A percentile compares a stretch with the other conserved stretches of the same genome.
These are phyloP conservation scores for Siderastrea siderea DNA, from an alignment of 92 coral and sea anemone genomes.

Conservation along the genomic window DNA sequence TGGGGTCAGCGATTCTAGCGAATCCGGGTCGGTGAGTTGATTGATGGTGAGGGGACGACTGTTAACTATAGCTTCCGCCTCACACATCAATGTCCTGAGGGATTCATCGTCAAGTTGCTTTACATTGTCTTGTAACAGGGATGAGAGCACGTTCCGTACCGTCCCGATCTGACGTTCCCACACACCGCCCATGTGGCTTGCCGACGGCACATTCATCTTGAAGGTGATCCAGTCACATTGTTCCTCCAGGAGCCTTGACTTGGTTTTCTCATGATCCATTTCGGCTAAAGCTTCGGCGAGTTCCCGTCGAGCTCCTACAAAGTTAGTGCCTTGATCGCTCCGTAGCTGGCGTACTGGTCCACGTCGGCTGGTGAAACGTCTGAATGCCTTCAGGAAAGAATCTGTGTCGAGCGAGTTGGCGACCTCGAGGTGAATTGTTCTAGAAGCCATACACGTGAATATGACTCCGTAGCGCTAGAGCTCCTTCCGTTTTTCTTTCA, in stretches of 20 bases:
- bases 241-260: not conserved
- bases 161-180: conserved; percentile 38
- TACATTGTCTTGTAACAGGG: not conserved
- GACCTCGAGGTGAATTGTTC: conserved; percentile 65
- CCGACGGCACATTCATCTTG: conserved; percentile 47
- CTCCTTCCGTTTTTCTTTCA: conserved; percentile 68
- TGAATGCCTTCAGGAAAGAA: conserved; percentile 56
- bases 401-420: conserved; percentile 67
- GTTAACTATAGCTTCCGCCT: conserved; percentile 46
- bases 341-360: conserved; percentile 54
- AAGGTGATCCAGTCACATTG: conserved; percentile 45
- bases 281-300: conserved; percentile 21
- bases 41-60: conserved; percentile 49
- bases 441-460: conserved; percentile 67
- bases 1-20: conserved; percentile 33
- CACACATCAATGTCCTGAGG: conserved; percentile 53
- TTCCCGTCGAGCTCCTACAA: conserved; percentile 41
- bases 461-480: conserved; percentile 74
- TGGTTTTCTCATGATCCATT: not conserved
- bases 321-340: conserved; percentile 47
- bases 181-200: conserved; percentile 56
- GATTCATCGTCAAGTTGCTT: conserved; percentile 50
- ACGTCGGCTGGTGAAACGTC: conserved; percentile 60
- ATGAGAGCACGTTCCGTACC: conserved; percentile 24
- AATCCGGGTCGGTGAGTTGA: conserved; percentile 13